phyloP scores from a whole-genome alignment of 2,888 invertebrate genomes.

The Galerucella calmariensis region DNA sequence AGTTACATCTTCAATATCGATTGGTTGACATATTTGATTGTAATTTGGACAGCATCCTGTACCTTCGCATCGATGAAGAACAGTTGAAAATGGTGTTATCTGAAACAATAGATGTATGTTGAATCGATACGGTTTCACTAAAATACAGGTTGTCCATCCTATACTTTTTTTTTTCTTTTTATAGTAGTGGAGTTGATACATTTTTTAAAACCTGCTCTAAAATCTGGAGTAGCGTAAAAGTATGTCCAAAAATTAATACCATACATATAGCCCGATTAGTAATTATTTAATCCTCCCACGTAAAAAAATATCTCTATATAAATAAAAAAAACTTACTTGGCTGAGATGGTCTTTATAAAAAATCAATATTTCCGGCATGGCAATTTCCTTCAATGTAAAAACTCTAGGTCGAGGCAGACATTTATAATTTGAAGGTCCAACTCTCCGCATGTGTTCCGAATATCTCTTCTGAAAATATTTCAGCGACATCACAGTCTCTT shows the following conservation, averaged over 20 bases:
- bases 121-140: not conserved
- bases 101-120: conserved; percentile 12
- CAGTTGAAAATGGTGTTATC: conserved; percentile 13
- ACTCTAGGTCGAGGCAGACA: not conserved
- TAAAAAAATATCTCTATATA: too few relatives aligned
- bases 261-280: too few relatives aligned
- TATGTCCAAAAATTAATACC: too few relatives aligned
- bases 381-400: not conserved
- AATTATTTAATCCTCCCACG: too few relatives aligned
- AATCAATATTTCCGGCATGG: not conserved
- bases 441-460: not conserved
- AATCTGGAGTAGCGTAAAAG: too few relatives aligned
- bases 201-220: too few relatives aligned
- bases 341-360: not conserved
- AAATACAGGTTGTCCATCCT: too few relatives aligned
- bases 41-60: conserved; percentile 23
- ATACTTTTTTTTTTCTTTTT: too few relatives aligned
- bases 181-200: too few relatives aligned
- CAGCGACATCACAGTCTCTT: too few relatives aligned
- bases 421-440: not conserved
- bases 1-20: not conserved
- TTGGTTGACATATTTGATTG: conserved; percentile 22
- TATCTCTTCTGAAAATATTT: not conserved
- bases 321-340: not conserved
- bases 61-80: conserved; percentile 33